phyloP scores from a whole-genome alignment of 2,888 invertebrate genomes.

The Drosophila quinaria region DNA sequence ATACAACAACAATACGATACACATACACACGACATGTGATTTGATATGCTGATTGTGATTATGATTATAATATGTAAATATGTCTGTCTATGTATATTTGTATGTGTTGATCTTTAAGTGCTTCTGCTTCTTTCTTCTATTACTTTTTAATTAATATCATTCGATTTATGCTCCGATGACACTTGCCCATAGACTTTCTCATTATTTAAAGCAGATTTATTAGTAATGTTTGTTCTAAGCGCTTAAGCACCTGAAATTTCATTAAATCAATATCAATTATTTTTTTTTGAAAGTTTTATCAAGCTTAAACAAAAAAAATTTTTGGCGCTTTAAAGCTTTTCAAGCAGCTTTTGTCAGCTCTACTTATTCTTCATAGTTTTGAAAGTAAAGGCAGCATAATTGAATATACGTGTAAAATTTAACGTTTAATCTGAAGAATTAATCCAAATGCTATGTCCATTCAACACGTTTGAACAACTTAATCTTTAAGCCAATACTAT shows the following conservation, averaged over 20 bases:
- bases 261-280: neutral
- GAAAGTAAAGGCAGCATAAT: too few relatives aligned
- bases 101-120: constrained; percentile 25
- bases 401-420: neutral
- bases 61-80: constrained; percentile 4
- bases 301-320: neutral
- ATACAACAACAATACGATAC: constrained; percentile 15
- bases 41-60: constrained; percentile 8
- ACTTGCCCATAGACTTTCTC: neutral
- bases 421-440: neutral
- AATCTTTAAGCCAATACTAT: neutral
- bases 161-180: neutral
- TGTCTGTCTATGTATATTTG: constrained; percentile 14
- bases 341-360: neutral
- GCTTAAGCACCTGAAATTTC: neutral
- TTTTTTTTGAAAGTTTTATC: neutral
- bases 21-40: constrained; percentile 21
- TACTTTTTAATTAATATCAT: neutral
- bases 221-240: too few relatives aligned
- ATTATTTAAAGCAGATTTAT: too few relatives aligned
- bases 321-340: neutral
- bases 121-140: constrained; percentile 34
- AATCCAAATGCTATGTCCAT: neutral
- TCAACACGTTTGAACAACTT: neutral
- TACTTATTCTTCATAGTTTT: neutral